phyloP scores from a whole-genome alignment of 2,888 invertebrate genomes.

The Disparrhopalites patrizii region DNA sequence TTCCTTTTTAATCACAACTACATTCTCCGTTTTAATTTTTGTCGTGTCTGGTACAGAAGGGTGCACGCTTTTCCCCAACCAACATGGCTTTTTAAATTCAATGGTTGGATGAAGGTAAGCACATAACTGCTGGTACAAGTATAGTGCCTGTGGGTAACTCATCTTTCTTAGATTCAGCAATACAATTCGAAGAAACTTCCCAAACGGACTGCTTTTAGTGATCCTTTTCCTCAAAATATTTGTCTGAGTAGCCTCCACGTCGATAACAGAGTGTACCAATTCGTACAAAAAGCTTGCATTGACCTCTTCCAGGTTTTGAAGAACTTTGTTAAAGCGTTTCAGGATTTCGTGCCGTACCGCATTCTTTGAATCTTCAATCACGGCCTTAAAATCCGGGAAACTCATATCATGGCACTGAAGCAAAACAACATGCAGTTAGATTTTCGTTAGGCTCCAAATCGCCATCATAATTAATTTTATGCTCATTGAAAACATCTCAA shows the following conservation, averaged over 20 bases:
- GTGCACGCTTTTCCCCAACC: neutral
- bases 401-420: conserved; percentile 36
- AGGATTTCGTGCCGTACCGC: conserved; percentile 39
- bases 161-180: conserved; percentile 40
- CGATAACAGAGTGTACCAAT: conserved; percentile 39
- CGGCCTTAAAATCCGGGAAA: conserved; percentile 29
- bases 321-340: conserved; percentile 36
- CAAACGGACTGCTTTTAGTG: conserved; percentile 40
- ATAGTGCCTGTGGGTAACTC: conserved; percentile 42
- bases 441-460: neutral
- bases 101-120: conserved; percentile 29
- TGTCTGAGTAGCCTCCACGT: conserved; percentile 34
- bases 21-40: conserved; percentile 11
- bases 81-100: conserved; percentile 24
- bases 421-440: neutral
- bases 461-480: no score
- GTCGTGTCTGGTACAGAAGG: neutral
- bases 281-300: conserved; percentile 46
- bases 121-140: conserved; percentile 39
- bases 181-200: conserved; percentile 40
- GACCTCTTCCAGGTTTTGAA: conserved; percentile 39
- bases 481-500: no score
- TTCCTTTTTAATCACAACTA: conserved; percentile 12
- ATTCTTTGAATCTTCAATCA: conserved; percentile 32
- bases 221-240: conserved; percentile 40